phyloP scores from a whole-genome alignment of 1,140 invertebrate genomes.

The Andricus grossulariae region DNA sequence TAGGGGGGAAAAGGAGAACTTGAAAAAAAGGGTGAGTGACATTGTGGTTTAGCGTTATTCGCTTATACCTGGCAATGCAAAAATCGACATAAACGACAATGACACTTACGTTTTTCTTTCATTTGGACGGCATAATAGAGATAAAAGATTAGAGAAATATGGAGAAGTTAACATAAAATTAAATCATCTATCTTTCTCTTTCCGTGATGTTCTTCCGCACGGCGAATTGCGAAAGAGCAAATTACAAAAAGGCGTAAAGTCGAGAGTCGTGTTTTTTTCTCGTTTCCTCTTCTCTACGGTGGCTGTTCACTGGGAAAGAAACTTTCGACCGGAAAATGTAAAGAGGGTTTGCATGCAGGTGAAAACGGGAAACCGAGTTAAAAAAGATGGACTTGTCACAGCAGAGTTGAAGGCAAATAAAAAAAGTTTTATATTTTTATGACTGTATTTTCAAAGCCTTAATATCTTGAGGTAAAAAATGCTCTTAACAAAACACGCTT shows the following conservation, averaged over 20 bases:
- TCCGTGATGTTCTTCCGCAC: constrained; percentile 28
- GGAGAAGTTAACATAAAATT: no score
- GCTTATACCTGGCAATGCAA: no score
- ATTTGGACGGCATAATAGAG: no score
- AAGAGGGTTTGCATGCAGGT: constrained; percentile 18
- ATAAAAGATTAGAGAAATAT: no score
- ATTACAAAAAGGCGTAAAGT: constrained; percentile 38
- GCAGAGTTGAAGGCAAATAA: background rate
- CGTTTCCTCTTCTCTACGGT: constrained; percentile 28
- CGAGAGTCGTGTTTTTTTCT: constrained; percentile 37
- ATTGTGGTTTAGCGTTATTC: no score
- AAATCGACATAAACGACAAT: no score
- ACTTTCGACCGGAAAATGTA: constrained; percentile 38
- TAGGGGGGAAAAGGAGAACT: no score
- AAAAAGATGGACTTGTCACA: constrained; percentile 6
- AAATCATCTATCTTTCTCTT: background rate
- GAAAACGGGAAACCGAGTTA: background rate
- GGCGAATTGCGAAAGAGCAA: constrained; percentile 36
- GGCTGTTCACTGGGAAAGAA: constrained; percentile 32
- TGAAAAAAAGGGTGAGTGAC: no score
- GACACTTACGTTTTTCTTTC: no score
- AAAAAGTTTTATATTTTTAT: background rate
- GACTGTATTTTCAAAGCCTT: no score
- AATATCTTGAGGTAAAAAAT: no score
- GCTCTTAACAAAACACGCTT: background rate